A percentile compares a stretch with the other conserved stretches of the same genome.
Evolutionary conservation across 2,888 invertebrate genomes (phyloP).

Genomic region (Erebia palarica): DNA sequence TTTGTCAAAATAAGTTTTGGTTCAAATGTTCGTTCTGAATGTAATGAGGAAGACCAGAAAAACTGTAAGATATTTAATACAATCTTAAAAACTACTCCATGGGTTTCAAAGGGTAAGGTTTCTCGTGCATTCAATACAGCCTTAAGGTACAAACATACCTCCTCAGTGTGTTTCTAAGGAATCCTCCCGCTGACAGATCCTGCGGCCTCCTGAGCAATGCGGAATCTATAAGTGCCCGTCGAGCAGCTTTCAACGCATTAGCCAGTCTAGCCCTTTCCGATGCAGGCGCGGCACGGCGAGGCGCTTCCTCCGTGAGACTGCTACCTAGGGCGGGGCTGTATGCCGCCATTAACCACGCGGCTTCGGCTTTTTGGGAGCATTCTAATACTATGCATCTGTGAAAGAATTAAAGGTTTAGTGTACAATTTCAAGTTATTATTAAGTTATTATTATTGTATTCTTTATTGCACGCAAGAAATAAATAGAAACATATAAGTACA

Average conservation of each 20-base stretch:
- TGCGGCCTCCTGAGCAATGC: slow-evolving; percentile 91
- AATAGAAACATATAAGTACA: too few relatives aligned
- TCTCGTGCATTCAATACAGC: neutral
- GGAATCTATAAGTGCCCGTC: slow-evolving; percentile 91
- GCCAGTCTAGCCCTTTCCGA: slow-evolving; percentile 94
- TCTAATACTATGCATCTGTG: slow-evolving; percentile 95
- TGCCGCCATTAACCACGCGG: slow-evolving; percentile 95
- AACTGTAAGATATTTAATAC: too few relatives aligned
- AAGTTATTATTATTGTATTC: too few relatives aligned
- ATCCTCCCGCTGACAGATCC: slow-evolving; percentile 89
- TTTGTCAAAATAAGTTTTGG: too few relatives aligned
- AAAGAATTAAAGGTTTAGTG: neutral
- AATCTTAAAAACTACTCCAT: too few relatives aligned
- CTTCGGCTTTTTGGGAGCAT: slow-evolving; percentile 93
- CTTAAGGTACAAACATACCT: slow-evolving; percentile 65
- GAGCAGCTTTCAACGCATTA: slow-evolving; percentile 92
- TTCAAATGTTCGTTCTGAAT: too few relatives aligned
- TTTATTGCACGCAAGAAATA: too few relatives aligned
- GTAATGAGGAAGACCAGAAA: too few relatives aligned
- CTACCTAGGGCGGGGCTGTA: slow-evolving; percentile 93
- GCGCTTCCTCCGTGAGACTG: slow-evolving; percentile 88
- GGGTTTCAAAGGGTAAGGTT: too few relatives aligned
- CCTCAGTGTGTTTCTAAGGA: slow-evolving; percentile 93
- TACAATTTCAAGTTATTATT: too few relatives aligned
- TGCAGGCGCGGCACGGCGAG: slow-evolving; percentile 86